Base-by-base conservation (phyloP, 2,888 invertebrate species). In the Luperina testacea region DNA sequence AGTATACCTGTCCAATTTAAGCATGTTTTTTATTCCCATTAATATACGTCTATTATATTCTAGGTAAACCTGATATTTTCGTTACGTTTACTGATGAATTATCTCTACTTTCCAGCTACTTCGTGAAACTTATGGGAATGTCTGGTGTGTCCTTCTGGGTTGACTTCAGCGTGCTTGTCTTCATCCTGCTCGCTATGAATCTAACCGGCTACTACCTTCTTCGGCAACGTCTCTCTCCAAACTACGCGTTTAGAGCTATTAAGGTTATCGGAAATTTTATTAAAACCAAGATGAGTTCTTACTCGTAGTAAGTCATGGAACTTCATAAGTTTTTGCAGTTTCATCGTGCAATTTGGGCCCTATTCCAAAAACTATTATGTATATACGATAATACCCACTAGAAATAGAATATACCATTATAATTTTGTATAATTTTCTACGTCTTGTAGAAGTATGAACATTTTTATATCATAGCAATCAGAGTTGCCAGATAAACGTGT, bases 41-140 rank as follows among this genome's bases (percentile, higher is more conserved):
- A 24, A 32, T 20, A 32, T 20, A 13, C 20, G 4, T 13, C 15
- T 32, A 3, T 8, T 53, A 53, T 24, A 24, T 53, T 53, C 8
- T 32, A 24, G 20, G 20, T 27, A 48, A 48, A 48, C 4, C 20
- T 69, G 20, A 27, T 27, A 48, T 27, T 8, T 69, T 51, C 13
- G 8, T 32, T 32, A 15, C 27, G 15, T 42, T 17, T 42, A 45
- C 9, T 78, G 5, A 78, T 48, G 2, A 20, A 8, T 42, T n/a
- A 24, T 48, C 24, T 38, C 51, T 48, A 24, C 53, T 69, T 94
- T 92, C 7, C 93, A 97, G 96, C n/a, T 98, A 98, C 91, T 97
- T 99, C 88, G 97, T 99, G 20, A 97, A 97, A 86, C 96, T 98
- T 48, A 97, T 98, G 97, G 98, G 98, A 5, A 98, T 98, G 97